A percentile compares a stretch with the other conserved stretches of the same genome.
These are phyloP conservation scores for Garra rufa DNA, from an alignment of 2,113 vertebrate species.

Conservation along the genomic window DNA sequence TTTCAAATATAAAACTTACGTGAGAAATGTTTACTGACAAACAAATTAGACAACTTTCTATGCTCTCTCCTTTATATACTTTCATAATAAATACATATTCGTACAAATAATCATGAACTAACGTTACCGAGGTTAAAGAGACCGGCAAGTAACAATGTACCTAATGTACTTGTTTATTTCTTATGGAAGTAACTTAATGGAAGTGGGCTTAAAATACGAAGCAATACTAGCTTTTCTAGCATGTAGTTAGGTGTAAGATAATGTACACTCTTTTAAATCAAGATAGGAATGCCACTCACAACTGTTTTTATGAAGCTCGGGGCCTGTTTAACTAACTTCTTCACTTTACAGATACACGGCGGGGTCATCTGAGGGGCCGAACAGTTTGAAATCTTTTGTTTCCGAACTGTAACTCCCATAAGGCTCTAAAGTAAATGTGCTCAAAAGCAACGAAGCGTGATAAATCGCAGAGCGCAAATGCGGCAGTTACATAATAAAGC, in stretches of 20 bases:
- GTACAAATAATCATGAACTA: not conserved
- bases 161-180: not conserved
- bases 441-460: conserved; percentile 8
- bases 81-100: not conserved
- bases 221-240: not conserved
- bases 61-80: not conserved
- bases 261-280: not conserved
- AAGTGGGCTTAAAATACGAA: not conserved
- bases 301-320: not conserved
- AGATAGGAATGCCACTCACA: not conserved
- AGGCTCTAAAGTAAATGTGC: conserved; percentile 11
- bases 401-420: conserved; percentile 41
- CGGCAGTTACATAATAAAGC: conserved; percentile 49
- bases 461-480: conserved; percentile 15
- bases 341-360: not conserved
- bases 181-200: not conserved
- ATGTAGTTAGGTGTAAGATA: not conserved
- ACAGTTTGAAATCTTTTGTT: conserved; percentile 54
- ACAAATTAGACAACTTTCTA: not conserved
- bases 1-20: not conserved
- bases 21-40: not conserved
- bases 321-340: not conserved
- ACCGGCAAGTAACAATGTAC: not conserved
- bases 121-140: not conserved
- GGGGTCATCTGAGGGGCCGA: conserved; percentile 25